Conservation (phyloP, 92 coral and sea anemone genomes). For the Montipora capitata region DNA sequence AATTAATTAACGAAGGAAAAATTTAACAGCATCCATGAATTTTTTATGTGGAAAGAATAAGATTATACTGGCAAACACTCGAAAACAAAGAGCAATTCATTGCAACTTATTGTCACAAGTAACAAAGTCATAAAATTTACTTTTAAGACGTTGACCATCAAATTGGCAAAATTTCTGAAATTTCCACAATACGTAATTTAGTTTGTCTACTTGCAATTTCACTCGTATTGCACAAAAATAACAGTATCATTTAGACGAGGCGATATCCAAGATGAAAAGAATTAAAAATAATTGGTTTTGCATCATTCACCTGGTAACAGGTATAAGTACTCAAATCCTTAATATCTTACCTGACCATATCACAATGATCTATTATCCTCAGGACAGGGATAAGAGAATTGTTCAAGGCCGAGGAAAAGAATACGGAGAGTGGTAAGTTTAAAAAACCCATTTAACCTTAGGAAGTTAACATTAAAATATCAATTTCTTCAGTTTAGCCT, state of each 20-base stretch:
- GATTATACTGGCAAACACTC: not conserved
- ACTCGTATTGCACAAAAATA: no score
- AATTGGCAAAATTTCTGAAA: no score
- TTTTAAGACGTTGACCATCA: no score
- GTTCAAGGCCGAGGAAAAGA: not conserved
- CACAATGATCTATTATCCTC: not conserved
- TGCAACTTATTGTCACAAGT: no score
- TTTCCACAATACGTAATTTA: no score
- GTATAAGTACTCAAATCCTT: not conserved
- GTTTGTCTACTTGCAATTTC: no score
- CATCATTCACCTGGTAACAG: not conserved
- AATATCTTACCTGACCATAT: not conserved
- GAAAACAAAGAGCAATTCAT: no score
- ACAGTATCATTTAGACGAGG: not conserved
- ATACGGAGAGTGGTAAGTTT: not conserved
- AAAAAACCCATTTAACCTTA: not conserved
- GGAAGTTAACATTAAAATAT: not conserved
- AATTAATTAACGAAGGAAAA: not conserved
- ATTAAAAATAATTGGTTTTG: not conserved
- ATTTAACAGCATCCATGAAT: not conserved
- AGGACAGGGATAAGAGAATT: not conserved
- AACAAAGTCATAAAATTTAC: no score
- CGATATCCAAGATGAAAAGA: not conserved
- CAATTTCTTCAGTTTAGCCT: not conserved
- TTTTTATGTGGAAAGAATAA: not conserved